Base-by-base conservation (phyloP, 1,140 invertebrate species). In the Caenorhabditis latens region DNA sequence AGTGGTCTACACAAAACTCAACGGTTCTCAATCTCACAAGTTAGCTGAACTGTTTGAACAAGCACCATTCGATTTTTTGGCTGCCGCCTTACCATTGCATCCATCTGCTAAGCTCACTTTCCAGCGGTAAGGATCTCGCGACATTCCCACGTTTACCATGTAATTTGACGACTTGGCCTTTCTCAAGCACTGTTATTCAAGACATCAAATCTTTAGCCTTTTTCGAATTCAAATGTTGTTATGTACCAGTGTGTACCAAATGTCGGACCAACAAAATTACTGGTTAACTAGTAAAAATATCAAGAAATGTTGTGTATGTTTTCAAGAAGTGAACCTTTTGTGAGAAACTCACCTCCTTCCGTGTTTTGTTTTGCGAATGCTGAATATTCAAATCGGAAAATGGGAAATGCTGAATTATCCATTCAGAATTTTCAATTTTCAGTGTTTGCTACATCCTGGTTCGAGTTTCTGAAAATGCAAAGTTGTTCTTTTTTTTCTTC, bases 1-100 rank as follows among this genome's bases (percentile, higher is more conserved):
- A 79, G 71, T 79, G 71, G 71, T 79, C 71, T 79, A 79, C 71
- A 79, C 71, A 79, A 79, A 79, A 79, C 71, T 79, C 71, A 50
- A 79, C 71, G 71, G 71, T 46, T 79, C 71, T 79, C 71, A 50
- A 79, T 79, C 71, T 50, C 71, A 79, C 71, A 79, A 79, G 71
- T 79, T 79, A 79, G 43, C 71, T 79, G 71, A 79, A 79, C 71
- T 79, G 71, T 79, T 79, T 79, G 71, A 50, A 79, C 71, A 79
- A 79, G 71, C 71, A 79, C 71, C 71, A 79, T 79, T 79, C 71
- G 71, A 21, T 46, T 24, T 79, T 79, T 79, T 79, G 46, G 71
- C 71, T 50, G 46, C 71, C n/a, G 46, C 71, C 46, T 43, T 46
- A 50, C 40, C 40, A 7, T 50, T 42, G 11, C 40, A 40, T 71